phyloP scores from a whole-genome alignment of 2,113 vertebrate species.

The Stigmatopora nigra region DNA sequence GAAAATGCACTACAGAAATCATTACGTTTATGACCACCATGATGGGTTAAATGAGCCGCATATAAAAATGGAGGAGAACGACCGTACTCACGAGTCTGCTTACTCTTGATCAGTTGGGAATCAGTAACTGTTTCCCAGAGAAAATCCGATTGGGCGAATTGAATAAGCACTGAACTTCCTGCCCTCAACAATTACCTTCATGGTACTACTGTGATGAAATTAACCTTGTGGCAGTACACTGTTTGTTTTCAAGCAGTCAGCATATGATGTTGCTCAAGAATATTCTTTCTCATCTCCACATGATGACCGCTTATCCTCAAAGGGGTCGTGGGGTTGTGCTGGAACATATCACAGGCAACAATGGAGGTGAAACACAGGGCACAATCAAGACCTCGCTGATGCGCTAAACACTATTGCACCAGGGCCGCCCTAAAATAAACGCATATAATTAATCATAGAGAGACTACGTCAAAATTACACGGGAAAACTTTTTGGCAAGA shows the following conservation, averaged over 20 bases:
- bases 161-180: constrained; percentile 41
- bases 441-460: too few species aligned
- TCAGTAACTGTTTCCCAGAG: constrained; percentile 9
- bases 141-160: constrained; percentile 39
- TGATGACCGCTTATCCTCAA: neutral
- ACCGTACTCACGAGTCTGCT: constrained; percentile 31
- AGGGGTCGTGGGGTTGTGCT: too few species aligned
- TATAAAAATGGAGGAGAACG: constrained; percentile 33
- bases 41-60: constrained; percentile 56
- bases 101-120: constrained; percentile 12
- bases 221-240: constrained; percentile 14
- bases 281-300: neutral
- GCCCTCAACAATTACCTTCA: constrained; percentile 36
- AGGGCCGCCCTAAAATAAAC: too few species aligned
- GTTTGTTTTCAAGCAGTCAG: neutral
- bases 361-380: too few species aligned
- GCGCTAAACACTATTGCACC: too few species aligned
- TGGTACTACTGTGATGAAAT: constrained; percentile 22
- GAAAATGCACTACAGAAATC: constrained; percentile 29
- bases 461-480: neutral
- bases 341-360: too few species aligned
- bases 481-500: neutral
- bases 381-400: too few species aligned
- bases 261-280: neutral
- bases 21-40: constrained; percentile 34